phyloP scores from a whole-genome alignment of 2,113 vertebrate genomes.

The Hyperoodon ampullatus region DNA sequence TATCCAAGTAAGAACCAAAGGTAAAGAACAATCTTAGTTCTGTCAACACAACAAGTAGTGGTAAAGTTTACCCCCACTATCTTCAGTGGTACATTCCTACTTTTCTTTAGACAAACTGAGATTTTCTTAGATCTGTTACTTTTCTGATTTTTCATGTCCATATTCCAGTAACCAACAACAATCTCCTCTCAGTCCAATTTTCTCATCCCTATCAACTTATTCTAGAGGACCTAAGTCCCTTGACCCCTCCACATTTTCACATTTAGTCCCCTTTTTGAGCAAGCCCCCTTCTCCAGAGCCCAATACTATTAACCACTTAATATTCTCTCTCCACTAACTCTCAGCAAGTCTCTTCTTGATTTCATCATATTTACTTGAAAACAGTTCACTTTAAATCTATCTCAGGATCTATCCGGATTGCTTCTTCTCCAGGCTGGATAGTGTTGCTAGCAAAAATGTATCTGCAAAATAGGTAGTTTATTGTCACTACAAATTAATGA shows the following conservation, averaged over 20 bases:
- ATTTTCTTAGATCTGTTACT: slow-evolving; percentile 6
- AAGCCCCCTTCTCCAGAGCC: not conserved
- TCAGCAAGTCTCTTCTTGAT: not conserved
- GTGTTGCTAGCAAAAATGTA: not conserved
- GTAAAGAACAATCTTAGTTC: not conserved
- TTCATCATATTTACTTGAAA: not conserved
- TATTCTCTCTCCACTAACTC: not conserved
- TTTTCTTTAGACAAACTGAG: not conserved
- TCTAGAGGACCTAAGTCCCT: not conserved
- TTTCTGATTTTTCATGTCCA: not conserved
- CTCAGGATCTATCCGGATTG: not conserved
- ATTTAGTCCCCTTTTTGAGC: not conserved
- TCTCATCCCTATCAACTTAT: not conserved
- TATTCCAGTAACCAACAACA: not conserved
- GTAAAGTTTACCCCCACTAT: not conserved
- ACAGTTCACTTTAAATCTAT: not conserved
- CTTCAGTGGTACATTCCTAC: not conserved
- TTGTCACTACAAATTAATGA: not conserved
- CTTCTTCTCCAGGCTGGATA: not conserved
- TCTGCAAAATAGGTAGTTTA: not conserved
- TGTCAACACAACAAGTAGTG: not conserved
- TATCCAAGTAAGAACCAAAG: not conserved
- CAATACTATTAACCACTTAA: not conserved
- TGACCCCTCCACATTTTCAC: not conserved
- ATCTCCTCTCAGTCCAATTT: not conserved